A percentile compares a stretch with the other conserved stretches of the same genome.
Evolutionary conservation across 2,797 vertebrate species (phyloP).

Genomic region (Anas bahamensis): DNA sequence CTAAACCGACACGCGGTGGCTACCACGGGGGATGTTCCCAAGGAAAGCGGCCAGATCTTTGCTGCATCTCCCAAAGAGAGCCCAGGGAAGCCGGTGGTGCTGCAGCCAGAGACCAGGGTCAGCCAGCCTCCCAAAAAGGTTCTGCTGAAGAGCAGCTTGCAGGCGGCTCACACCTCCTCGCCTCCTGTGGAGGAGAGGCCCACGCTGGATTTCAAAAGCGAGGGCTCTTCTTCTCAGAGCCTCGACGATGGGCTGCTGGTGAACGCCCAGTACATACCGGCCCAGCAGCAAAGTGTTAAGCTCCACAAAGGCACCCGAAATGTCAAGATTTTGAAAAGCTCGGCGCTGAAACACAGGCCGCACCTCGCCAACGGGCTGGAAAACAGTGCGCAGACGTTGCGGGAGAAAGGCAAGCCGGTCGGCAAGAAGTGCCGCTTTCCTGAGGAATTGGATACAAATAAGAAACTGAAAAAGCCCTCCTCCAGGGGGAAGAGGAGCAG

Average conservation of each 20-base stretch:
- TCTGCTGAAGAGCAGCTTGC: constrained; percentile 72
- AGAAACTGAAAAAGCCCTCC: constrained; percentile 80
- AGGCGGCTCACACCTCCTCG: background rate
- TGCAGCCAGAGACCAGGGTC: constrained; percentile 73
- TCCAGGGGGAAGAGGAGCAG: constrained; percentile 76
- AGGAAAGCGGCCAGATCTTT: constrained; percentile 59
- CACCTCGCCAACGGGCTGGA: constrained; percentile 68
- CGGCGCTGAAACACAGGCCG: constrained; percentile 63
- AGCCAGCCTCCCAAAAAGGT: constrained; percentile 74
- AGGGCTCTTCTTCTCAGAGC: constrained; percentile 86
- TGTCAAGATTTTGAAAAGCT: constrained; percentile 78
- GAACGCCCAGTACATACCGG: constrained; percentile 78
- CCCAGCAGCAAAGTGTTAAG: constrained; percentile 78
- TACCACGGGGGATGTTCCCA: constrained; percentile 63
- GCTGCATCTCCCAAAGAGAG: constrained; percentile 73
- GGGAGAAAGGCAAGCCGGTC: constrained; percentile 71
- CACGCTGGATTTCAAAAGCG: constrained; percentile 78
- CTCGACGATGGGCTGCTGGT: constrained; percentile 82
- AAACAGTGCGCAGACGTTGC: constrained; percentile 53
- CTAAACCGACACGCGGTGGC: background rate
- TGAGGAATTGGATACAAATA: constrained; percentile 79
- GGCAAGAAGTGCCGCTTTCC: constrained; percentile 81
- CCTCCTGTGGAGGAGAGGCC: constrained; percentile 70
- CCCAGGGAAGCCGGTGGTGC: constrained; percentile 43
- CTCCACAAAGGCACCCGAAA: constrained; percentile 80